Percentiles rank a stretch among this genome's conserved stretches.
These are phyloP conservation scores for Ianthella basta DNA, from an alignment of 37 sponge, comb jelly and placozoan species.

Conservation along the genomic window DNA sequence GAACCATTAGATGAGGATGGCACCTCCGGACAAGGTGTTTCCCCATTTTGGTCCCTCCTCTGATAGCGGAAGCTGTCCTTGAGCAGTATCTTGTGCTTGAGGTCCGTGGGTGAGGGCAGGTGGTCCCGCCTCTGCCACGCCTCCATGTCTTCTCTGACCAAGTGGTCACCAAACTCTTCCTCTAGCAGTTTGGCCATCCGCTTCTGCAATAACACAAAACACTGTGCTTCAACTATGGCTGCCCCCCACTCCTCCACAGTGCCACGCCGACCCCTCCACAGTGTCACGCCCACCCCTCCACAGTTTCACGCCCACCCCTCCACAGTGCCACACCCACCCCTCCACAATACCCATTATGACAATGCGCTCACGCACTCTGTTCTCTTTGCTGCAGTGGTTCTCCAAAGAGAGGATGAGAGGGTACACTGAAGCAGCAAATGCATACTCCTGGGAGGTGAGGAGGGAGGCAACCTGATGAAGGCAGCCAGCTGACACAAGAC, in stretches of 20 bases:
- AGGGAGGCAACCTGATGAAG: no score
- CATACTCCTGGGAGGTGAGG: conserved; percentile 61
- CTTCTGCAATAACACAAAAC: background rate
- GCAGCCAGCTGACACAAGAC: no score
- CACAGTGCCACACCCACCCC: no score
- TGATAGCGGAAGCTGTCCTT: conserved; percentile 56
- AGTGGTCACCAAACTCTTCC: conserved; percentile 43
- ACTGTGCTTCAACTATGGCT: background rate
- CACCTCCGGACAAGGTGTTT: no score
- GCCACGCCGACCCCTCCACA: no score
- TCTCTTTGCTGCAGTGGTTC: conserved; percentile 70
- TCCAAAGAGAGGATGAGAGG: conserved; percentile 85
- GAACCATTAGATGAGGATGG: no score
- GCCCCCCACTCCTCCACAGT: no score
- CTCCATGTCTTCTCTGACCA: conserved; percentile 56
- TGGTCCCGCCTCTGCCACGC: conserved; percentile 44
- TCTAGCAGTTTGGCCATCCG: conserved; percentile 22
- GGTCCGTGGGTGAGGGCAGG: conserved; percentile 72
- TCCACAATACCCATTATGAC: no score
- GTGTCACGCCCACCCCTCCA: no score
- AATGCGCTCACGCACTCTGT: background rate
- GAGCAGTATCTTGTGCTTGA: conserved; percentile 75
- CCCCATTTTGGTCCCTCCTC: no score
- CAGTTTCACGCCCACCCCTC: no score
- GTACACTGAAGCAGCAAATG: conserved; percentile 60